A percentile compares a stretch with the other conserved stretches of the same genome.
Conservation (phyloP, 92 coral and sea anemone species). For the Palythoa grandiflora region DNA sequence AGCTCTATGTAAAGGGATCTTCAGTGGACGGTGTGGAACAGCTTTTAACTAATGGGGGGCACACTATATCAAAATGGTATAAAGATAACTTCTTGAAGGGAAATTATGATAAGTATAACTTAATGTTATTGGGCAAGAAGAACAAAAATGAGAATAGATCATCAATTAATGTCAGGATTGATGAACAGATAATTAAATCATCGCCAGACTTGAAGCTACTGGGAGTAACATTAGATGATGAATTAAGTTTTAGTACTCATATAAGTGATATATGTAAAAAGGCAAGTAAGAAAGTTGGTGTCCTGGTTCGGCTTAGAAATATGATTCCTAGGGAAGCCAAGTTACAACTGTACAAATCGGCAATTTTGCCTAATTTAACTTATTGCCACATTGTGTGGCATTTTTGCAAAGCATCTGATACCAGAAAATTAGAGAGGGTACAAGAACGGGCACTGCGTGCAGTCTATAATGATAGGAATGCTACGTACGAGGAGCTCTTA, state of each 20-base stretch:
- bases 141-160: not conserved
- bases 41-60: constrained; percentile 32
- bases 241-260: too few species aligned
- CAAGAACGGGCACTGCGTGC: constrained; percentile 42
- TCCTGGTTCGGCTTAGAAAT: constrained; percentile 52
- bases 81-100: not conserved
- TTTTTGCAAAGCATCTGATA: too few species aligned
- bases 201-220: constrained; percentile 43
- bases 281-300: constrained; percentile 62
- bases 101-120: constrained; percentile 38
- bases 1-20: constrained; percentile 26
- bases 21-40: not conserved
- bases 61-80: constrained; percentile 53
- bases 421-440: too few species aligned
- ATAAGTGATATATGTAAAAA: too few species aligned
- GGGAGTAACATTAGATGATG: too few species aligned
- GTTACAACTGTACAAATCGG: too few species aligned
- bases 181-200: constrained; percentile 41
- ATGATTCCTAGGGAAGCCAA: too few species aligned
- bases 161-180: constrained; percentile 4
- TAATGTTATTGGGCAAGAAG: constrained; percentile 30
- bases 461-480: constrained; percentile 44
- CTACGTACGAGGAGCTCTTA: too few species aligned
- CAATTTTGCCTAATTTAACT: too few species aligned
- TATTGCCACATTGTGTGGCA: too few species aligned